phyloP scores from a whole-genome alignment of 2,888 invertebrate species.

The Nemapogon koenigi region DNA sequence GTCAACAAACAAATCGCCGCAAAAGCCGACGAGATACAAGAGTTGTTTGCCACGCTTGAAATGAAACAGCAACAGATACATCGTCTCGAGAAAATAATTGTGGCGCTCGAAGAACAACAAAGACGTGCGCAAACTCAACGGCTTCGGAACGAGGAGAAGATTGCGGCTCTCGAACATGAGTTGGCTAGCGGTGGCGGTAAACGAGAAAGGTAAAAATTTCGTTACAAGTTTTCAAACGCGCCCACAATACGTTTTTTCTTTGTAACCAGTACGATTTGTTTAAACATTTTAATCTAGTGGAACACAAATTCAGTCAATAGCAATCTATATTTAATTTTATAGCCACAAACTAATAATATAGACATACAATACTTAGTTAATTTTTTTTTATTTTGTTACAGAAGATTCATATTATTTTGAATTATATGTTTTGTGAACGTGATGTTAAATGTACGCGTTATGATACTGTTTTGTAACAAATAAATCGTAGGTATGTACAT shows the following conservation, averaged over 20 bases:
- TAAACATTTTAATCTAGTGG: background rate
- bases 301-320: too few relatives aligned
- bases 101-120: constrained; percentile 64
- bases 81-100: constrained; percentile 60
- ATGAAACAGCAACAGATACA: constrained; percentile 63
- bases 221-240: background rate
- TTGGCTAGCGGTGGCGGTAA: constrained; percentile 47
- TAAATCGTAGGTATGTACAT: too few relatives aligned
- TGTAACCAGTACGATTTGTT: background rate
- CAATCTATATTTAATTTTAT: too few relatives aligned
- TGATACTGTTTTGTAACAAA: too few relatives aligned
- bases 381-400: constrained; percentile 26
- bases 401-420: constrained; percentile 28
- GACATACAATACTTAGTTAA: too few relatives aligned
- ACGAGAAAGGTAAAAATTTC: constrained; percentile 32
- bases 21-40: constrained; percentile 58
- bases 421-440: constrained; percentile 8
- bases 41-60: constrained; percentile 55
- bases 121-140: constrained; percentile 64
- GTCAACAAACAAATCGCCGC: constrained; percentile 57
- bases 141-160: constrained; percentile 63
- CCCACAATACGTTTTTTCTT: background rate
- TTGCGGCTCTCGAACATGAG: constrained; percentile 61
- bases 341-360: background rate
- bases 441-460: too few relatives aligned